Conservation (phyloP, 2,888 invertebrate genomes). For the Cryptophagus acutangulus region DNA sequence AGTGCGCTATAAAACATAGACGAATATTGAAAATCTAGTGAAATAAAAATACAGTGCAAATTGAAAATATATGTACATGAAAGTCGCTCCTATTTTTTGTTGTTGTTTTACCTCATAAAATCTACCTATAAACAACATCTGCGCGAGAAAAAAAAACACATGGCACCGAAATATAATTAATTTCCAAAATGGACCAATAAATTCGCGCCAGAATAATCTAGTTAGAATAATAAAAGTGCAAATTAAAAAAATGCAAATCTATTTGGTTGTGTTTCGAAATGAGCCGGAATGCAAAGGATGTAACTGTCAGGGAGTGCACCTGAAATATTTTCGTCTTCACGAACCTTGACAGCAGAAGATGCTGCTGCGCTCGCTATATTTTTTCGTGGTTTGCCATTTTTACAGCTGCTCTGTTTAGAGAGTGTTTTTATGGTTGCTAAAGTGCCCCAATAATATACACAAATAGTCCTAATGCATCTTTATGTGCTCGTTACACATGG, state of each 20-base stretch:
- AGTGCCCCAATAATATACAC: conserved; percentile 38
- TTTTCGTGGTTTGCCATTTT: conserved; percentile 24
- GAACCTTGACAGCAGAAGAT: conserved; percentile 8
- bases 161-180: background rate
- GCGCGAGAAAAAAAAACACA: too few relatives aligned
- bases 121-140: background rate
- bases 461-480: conserved; percentile 39
- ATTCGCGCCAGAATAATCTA: too few relatives aligned
- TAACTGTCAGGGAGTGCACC: conserved; percentile 6
- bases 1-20: too few relatives aligned
- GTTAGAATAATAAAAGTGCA: too few relatives aligned
- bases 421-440: conserved; percentile 33
- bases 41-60: background rate
- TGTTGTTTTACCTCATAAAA: background rate
- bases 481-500: conserved; percentile 31
- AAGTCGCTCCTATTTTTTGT: background rate
- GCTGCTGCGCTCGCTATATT: conserved; percentile 4
- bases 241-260: background rate
- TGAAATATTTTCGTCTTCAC: conserved; percentile 6
- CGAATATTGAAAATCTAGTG: background rate
- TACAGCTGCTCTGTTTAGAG: conserved; percentile 28
- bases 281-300: background rate
- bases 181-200: background rate
- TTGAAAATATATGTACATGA: background rate
- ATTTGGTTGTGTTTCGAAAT: background rate